These are phyloP conservation scores for Lepisosteus osseus DNA, from an alignment of 2,113 vertebrate genomes.

Conservation along the genomic window DNA sequence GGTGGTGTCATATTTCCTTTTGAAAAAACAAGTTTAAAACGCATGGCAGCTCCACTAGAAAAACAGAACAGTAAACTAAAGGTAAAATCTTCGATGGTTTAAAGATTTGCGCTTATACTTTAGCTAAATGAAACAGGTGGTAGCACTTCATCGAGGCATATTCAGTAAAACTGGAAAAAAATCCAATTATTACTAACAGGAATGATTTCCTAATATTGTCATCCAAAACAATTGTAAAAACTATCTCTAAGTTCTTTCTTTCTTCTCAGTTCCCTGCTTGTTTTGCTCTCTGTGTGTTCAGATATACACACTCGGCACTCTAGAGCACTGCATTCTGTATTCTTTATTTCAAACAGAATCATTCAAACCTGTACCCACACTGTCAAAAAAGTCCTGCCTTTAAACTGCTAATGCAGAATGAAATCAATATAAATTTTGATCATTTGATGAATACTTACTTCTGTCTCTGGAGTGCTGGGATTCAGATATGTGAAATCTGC, in stretches of 20 bases:
- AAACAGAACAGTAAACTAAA: too few species aligned
- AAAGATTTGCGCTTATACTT: too few species aligned
- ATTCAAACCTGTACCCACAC: conserved; percentile 67
- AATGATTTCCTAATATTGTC: background rate
- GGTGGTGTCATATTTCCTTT: too few species aligned
- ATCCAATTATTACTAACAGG: background rate
- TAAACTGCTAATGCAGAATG: conserved; percentile 82
- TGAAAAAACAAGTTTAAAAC: too few species aligned
- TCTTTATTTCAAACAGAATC: conserved; percentile 82
- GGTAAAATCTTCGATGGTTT: too few species aligned
- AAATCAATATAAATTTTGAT: conserved; percentile 89
- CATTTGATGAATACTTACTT: conserved; percentile 88
- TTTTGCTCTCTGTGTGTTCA: conserved; percentile 51
- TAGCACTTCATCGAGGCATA: too few species aligned
- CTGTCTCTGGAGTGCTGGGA: conserved; percentile 63
- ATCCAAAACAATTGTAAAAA: conserved; percentile 24
- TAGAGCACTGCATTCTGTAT: conserved; percentile 48
- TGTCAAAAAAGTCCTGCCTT: conserved; percentile 71
- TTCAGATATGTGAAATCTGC: conserved; percentile 73
- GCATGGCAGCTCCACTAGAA: too few species aligned
- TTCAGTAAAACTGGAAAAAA: too few species aligned
- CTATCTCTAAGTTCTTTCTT: conserved; percentile 10
- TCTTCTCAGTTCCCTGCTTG: conserved; percentile 11
- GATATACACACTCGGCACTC: conserved; percentile 33
- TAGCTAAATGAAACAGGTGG: too few species aligned